Evolutionary conservation across 2,888 invertebrate genomes (phyloP), one percentile per base, ranked within the genome.

Genomic region (Myopa testacea): DNA sequence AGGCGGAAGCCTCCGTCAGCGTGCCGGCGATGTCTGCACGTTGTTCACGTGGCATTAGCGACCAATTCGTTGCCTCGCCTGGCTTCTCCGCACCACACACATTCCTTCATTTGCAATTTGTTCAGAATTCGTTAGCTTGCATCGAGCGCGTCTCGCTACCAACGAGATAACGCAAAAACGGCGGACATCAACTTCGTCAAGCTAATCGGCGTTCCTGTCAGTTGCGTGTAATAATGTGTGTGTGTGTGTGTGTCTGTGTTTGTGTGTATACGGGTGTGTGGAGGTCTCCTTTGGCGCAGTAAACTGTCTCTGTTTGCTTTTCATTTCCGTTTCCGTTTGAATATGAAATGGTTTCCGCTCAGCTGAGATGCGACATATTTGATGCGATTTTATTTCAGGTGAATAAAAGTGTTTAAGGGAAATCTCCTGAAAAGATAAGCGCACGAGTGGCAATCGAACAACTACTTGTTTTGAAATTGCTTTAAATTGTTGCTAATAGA

Each of bases 261-360:
- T 34, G 14, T 26, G 26, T 26, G 26, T 26, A 26, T 26, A 26
- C 26, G 14, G 40, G 62, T 60, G 45, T 50, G 63, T 26, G 16
- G 26, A 26, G 26, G 26, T 26, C 26, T 38, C 4, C 38, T 63
- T 6, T 73, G 45, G 6, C 63, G 7, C 34, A n/a, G 45, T 8
- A 73, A 62, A 73, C 52, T 65, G 65, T 81, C 81, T 82, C 80
- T 82, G 83, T 83, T 83, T 83, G 81, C 79, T 83, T 83, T 83
- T 83, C 82, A 83, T 83, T 82, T 82, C 83, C 83, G 83, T 78
- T 81, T 81, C 80, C 81, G 80, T 80, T 81, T 81, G 78, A 80
- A 79, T 62, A 62, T 69, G 68, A 70, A 75, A 67, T 67, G 73
- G 26, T 14, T 62, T 73, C 73, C 40, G 62, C 62, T 62, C n/a